Evolutionary conservation across 1,140 invertebrate species (phyloP).

Genomic region (Magallana ariakensis): DNA sequence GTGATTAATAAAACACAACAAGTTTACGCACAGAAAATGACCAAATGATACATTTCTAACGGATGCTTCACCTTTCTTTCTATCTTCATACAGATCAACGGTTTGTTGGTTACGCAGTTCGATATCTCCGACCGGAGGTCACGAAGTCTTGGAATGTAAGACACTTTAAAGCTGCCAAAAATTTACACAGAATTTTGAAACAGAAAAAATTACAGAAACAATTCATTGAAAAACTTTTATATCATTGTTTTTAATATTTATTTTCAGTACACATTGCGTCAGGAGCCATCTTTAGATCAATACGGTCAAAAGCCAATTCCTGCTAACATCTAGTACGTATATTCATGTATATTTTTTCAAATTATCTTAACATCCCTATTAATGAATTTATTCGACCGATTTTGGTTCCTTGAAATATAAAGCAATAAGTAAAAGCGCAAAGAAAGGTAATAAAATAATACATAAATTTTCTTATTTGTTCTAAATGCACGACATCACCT

Average conservation of each 20-base stretch:
- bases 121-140: conserved; percentile 75
- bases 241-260: conserved; percentile 22
- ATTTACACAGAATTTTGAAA: neutral
- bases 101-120: conserved; percentile 75
- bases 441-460: no score
- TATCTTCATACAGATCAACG: conserved; percentile 73
- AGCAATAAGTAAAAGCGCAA: neutral
- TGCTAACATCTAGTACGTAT: conserved; percentile 76
- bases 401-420: neutral
- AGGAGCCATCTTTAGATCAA: conserved; percentile 74
- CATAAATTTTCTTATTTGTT: no score
- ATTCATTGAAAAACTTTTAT: neutral
- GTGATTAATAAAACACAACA: no score
- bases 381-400: neutral
- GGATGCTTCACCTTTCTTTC: no score
- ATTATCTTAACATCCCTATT: no score
- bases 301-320: conserved; percentile 75
- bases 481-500: no score
- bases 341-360: neutral
- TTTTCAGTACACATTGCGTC: conserved; percentile 73
- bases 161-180: conserved; percentile 19
- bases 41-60: no score
- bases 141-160: conserved; percentile 76
- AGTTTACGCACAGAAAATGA: no score
- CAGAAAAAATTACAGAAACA: neutral